phyloP scores from a whole-genome alignment of 2,113 vertebrate species.

The Petromus typicus region DNA sequence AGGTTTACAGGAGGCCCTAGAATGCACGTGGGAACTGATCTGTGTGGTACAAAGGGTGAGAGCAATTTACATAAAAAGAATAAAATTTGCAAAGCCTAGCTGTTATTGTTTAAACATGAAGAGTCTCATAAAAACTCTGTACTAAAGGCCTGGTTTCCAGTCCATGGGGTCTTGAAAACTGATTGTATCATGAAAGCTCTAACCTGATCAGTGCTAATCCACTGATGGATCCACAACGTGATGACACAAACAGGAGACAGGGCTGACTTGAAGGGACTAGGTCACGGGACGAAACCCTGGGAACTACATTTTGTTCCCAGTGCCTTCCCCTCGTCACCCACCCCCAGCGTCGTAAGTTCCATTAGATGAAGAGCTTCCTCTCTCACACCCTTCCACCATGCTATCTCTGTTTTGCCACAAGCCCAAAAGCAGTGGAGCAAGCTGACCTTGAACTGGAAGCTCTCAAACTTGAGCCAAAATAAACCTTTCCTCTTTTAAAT shows the following conservation, averaged over 20 bases:
- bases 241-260: not conserved
- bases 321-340: not conserved
- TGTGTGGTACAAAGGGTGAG: not conserved
- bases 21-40: not conserved
- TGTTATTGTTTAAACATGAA: not conserved
- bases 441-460: not conserved
- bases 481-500: not conserved
- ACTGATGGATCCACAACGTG: not conserved
- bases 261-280: not conserved
- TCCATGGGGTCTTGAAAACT: not conserved
- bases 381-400: not conserved
- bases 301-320: not conserved
- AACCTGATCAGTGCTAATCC: not conserved
- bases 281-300: not conserved
- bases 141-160: not conserved
- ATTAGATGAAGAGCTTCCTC: not conserved
- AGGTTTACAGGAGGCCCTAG: not conserved
- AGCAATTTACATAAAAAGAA: conserved; percentile 35
- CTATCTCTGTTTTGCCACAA: not conserved
- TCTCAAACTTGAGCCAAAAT: not conserved
- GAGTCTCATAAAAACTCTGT: not conserved
- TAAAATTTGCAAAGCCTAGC: not conserved
- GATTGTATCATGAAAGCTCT: not conserved
- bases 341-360: not conserved
- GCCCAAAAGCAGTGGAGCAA: not conserved